Percentiles rank a stretch among this genome's conserved stretches.
phyloP scores from a whole-genome alignment of 2,888 invertebrate species.

The Chirona hameri region DNA sequence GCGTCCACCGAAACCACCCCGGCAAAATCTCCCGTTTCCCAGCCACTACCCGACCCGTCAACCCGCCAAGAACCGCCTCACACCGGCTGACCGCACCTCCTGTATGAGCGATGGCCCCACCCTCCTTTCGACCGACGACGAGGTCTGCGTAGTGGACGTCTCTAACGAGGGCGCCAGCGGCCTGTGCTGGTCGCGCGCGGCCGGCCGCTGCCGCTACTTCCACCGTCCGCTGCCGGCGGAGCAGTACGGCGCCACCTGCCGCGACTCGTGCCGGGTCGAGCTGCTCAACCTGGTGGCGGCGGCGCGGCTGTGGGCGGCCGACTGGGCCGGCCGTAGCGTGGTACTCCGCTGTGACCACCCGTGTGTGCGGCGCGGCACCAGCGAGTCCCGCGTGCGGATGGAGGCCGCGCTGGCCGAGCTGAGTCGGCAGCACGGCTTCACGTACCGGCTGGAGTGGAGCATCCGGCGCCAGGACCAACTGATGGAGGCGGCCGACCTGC shows the following conservation, averaged over 20 bases:
- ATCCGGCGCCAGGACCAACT: neutral
- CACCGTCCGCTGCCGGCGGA: neutral
- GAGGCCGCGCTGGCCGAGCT: neutral
- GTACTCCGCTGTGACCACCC: constrained; percentile 13
- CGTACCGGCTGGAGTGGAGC: neutral
- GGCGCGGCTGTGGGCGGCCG: neutral
- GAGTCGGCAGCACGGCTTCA: neutral
- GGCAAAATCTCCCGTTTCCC: neutral
- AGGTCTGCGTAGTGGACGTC: constrained; percentile 9
- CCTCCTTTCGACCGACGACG: neutral
- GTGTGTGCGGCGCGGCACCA: neutral
- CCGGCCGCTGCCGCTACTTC: neutral
- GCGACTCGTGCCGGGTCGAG: constrained; percentile 5
- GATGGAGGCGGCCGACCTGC: neutral
- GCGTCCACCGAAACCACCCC: too few species aligned
- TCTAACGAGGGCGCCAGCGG: constrained; percentile 2
- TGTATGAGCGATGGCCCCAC: constrained; percentile 1
- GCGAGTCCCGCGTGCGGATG: neutral
- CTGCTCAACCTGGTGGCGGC: constrained; percentile 12
- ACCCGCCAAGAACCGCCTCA: neutral
- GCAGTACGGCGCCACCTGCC: neutral
- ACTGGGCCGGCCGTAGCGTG: neutral
- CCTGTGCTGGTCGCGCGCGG: neutral
- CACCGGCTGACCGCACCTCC: neutral
- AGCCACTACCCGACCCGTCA: neutral